phyloP scores from a whole-genome alignment of 1,140 invertebrate species.

The Drosophila grimshawi region DNA sequence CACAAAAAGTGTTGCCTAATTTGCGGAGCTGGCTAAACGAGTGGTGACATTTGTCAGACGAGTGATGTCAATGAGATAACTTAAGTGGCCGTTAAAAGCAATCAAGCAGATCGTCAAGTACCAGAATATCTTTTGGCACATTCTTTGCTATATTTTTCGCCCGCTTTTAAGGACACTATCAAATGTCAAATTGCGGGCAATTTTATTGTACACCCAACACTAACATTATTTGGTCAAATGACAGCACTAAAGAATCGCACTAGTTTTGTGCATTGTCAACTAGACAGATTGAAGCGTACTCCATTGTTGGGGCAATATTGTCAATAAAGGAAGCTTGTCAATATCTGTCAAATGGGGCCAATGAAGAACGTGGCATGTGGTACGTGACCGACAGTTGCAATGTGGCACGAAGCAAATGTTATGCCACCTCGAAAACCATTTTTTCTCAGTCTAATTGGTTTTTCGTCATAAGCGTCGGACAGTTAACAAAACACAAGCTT shows the following conservation, averaged over 20 bases:
- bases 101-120: constrained; percentile 5
- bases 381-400: constrained; percentile 31
- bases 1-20: constrained; percentile 26
- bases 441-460: constrained; percentile 38
- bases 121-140: not conserved
- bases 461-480: not conserved
- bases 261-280: constrained; percentile 16
- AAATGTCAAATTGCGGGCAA: constrained; percentile 36
- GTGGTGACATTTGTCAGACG: constrained; percentile 31
- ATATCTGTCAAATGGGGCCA: constrained; percentile 61
- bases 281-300: constrained; percentile 51
- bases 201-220: constrained; percentile 19
- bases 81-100: constrained; percentile 12
- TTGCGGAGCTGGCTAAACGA: constrained; percentile 8
- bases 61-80: constrained; percentile 19
- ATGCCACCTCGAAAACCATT: constrained; percentile 35
- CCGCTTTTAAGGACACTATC: constrained; percentile 3
- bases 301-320: constrained; percentile 41
- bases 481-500: not conserved
- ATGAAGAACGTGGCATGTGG: constrained; percentile 51
- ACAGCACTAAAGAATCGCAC: constrained; percentile 13
- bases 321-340: constrained; percentile 62
- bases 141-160: not conserved
- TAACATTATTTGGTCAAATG: constrained; percentile 23
- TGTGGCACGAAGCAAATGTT: constrained; percentile 9